phyloP scores from a whole-genome alignment of 2,888 invertebrate species.

The Temnothorax unifasciatus region DNA sequence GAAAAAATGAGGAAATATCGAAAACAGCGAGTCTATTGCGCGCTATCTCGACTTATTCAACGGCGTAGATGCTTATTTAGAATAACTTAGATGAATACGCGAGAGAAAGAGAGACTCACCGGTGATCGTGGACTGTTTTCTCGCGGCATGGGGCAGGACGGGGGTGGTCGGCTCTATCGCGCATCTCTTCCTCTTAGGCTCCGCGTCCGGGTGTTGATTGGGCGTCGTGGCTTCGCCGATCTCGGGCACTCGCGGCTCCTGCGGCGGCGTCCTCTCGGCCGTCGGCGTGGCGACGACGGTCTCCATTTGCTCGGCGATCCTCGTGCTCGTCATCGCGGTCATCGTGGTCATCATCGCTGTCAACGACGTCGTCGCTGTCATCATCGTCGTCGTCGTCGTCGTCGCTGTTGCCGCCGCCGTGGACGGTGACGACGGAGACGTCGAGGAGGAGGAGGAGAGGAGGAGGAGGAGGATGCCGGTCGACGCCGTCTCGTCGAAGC shows the following conservation, averaged over 20 bases:
- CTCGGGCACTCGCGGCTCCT: constrained; percentile 81
- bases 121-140: constrained; percentile 83
- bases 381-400: not conserved
- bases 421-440: constrained; percentile 32
- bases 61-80: too few relatives aligned
- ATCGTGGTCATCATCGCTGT: constrained; percentile 5
- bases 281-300: constrained; percentile 51
- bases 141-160: constrained; percentile 73
- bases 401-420: constrained; percentile 5
- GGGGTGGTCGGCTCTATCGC: constrained; percentile 80
- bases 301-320: constrained; percentile 52
- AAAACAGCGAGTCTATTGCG: not conserved
- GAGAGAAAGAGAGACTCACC: constrained; percentile 58
- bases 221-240: constrained; percentile 78
- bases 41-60: not conserved
- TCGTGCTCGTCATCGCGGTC: constrained; percentile 35
- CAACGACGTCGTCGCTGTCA: too few relatives aligned
- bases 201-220: constrained; percentile 67
- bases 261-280: constrained; percentile 83
- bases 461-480: constrained; percentile 42
- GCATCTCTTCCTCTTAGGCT: constrained; percentile 72
- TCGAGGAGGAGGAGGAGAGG: constrained; percentile 43
- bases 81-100: not conserved
- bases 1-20: not conserved
- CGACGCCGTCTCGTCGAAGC: constrained; percentile 49